Evolutionary conservation across 37 sponge, comb jelly and placozoan species (phyloP).

Genomic region (Aplysina aerophoba): DNA sequence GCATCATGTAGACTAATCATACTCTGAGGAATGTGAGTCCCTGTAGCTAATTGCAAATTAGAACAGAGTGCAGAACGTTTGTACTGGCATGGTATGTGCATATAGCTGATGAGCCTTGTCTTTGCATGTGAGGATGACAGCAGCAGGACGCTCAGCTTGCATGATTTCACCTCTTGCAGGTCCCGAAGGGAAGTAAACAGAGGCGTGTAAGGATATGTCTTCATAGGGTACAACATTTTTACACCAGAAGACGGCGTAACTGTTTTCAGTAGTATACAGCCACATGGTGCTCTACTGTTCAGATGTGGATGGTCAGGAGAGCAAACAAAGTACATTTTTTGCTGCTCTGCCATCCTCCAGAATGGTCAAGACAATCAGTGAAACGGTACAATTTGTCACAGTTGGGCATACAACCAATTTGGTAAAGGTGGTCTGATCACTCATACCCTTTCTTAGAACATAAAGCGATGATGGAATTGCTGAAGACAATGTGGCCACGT

Average conservation of each 20-base stretch:
- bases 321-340: slow-evolving; percentile 32
- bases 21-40: no score
- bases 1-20: no score
- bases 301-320: slow-evolving; percentile 56
- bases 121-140: no score
- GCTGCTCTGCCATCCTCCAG: neutral
- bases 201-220: neutral
- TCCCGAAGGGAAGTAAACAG: neutral
- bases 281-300: neutral
- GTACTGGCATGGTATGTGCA: no score
- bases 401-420: neutral
- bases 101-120: no score
- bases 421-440: no score
- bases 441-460: neutral
- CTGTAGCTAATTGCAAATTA: no score
- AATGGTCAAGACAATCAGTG: neutral
- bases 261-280: neutral
- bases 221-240: neutral
- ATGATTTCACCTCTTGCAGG: no score
- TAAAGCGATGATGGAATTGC: neutral
- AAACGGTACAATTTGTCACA: neutral
- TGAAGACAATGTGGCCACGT: neutral
- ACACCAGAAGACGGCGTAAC: neutral
- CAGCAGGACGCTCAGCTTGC: no score
- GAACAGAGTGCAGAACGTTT: no score